Evolutionary conservation across 2,113 vertebrate genomes (phyloP), one percentile per base, ranked within the genome.

Genomic region (Dinomys branickii): DNA sequence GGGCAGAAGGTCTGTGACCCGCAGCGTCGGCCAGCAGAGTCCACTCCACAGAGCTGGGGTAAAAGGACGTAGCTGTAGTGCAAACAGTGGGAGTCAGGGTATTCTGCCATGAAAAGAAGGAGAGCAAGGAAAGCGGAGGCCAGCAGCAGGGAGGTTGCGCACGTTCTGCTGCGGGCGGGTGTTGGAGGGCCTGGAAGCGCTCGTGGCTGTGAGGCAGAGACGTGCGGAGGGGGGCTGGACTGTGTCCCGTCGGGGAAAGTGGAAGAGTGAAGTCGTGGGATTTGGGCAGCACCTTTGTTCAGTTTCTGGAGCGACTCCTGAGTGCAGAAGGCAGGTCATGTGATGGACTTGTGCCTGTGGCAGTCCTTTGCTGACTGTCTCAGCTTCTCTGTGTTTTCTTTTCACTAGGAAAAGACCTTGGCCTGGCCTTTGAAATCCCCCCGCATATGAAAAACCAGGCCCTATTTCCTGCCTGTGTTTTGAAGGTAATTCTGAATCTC

Each of bases 381-480:
- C 1, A 28, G 4, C 41, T 41, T 83, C 14, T 91, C 3, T 86
- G 2, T n/a, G 58, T 52, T 8, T n/a, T 13, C 2, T 97, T 1
- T 71, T 97, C 97, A 26, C 94, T 80, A 99, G 99, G 99, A 47
- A 99, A 99, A 88, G 99, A 99, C 90, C 99, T 99, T 35, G 99
- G 99, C 84, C 52, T 99, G 96, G 99, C 99, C 0, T 99, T 99
- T 98, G 99, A 99, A 89, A 99, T 99, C 88, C 99, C 99, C 58
- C 93, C 98, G 1, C 99, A 99, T 85, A 50, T 99, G 90, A 99
- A 98, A 97, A 99, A 98, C 97, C 99, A 99, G 97, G 98, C 99
- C 0, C 99, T 99, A 95, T 99, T 99, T 98, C 99, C 99, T 93
- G 98, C 99, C 59, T 99, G 99, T 98, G 99, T 99, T 52, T 98